phyloP scores from a whole-genome alignment of 2,797 vertebrate genomes.

The Phataginus tricuspis region DNA sequence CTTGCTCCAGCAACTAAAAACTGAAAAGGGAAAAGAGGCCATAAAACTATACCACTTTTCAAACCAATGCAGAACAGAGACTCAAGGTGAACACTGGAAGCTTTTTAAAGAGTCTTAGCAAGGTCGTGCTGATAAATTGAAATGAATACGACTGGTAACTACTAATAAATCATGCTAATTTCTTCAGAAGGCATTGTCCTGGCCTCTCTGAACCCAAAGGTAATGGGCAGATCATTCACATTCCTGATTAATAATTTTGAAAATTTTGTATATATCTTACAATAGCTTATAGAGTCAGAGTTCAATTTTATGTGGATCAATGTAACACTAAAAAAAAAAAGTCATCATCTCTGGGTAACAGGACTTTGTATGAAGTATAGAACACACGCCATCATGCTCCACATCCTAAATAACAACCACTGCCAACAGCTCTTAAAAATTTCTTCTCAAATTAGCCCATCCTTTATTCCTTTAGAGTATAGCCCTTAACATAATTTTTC shows the following conservation, averaged over 20 bases:
- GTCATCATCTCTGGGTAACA: not conserved
- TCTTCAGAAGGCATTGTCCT: constrained; percentile 64
- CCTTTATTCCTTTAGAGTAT: not conserved
- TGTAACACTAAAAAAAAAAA: not conserved
- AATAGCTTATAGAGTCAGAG: constrained; percentile 57
- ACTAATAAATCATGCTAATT: constrained; percentile 82
- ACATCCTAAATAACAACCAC: not conserved
- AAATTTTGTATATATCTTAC: constrained; percentile 64
- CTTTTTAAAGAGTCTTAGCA: constrained; percentile 62
- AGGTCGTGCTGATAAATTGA: constrained; percentile 79
- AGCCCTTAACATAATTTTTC: not conserved
- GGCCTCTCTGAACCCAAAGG: constrained; percentile 72
- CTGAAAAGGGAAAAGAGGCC: constrained; percentile 1
- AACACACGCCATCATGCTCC: not conserved
- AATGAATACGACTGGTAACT: constrained; percentile 70
- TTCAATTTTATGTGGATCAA: constrained; percentile 62
- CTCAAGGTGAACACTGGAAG: constrained; percentile 68
- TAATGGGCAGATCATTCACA: constrained; percentile 72
- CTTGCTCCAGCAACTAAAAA: not conserved
- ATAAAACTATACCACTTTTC: constrained; percentile 10
- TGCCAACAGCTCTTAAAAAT: not conserved
- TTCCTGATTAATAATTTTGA: constrained; percentile 69
- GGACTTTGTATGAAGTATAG: not conserved
- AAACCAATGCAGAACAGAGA: constrained; percentile 31
- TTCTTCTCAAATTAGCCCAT: not conserved